Conservation (phyloP, 2,797 vertebrate species). For the Tapirus indicus region DNA sequence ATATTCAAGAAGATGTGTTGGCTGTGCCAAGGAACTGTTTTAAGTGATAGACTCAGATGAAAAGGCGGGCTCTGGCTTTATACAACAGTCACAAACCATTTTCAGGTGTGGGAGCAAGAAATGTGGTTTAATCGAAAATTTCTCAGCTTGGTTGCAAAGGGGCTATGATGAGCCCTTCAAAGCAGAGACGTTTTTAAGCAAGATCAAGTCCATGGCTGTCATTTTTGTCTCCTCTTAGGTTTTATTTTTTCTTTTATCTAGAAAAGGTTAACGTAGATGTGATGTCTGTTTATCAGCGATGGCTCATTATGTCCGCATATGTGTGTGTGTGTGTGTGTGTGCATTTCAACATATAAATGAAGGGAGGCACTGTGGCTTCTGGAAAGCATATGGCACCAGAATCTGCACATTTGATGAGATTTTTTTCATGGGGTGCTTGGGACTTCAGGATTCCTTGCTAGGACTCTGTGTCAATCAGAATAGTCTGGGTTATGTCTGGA, state of each 20-base stretch:
- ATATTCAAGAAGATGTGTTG: neutral
- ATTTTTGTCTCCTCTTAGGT: constrained; percentile 39
- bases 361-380: neutral
- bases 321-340: neutral
- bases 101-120: constrained; percentile 68
- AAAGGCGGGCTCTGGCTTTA: constrained; percentile 55
- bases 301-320: neutral
- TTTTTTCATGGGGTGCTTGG: neutral
- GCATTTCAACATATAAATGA: neutral
- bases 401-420: neutral
- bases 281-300: constrained; percentile 10
- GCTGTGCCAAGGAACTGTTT: constrained; percentile 50
- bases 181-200: constrained; percentile 26
- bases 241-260: constrained; percentile 65
- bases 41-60: neutral
- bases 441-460: neutral
- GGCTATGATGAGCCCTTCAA: constrained; percentile 54
- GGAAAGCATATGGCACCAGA: neutral
- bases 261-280: constrained; percentile 23
- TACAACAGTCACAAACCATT: neutral
- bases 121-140: constrained; percentile 53
- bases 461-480: neutral
- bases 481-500: neutral
- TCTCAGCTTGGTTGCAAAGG: neutral
- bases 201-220: constrained; percentile 33